Evolutionary conservation across 1,140 invertebrate genomes (phyloP), one percentile per base, ranked within the genome.

Genomic region (Drosophila sucinea): DNA sequence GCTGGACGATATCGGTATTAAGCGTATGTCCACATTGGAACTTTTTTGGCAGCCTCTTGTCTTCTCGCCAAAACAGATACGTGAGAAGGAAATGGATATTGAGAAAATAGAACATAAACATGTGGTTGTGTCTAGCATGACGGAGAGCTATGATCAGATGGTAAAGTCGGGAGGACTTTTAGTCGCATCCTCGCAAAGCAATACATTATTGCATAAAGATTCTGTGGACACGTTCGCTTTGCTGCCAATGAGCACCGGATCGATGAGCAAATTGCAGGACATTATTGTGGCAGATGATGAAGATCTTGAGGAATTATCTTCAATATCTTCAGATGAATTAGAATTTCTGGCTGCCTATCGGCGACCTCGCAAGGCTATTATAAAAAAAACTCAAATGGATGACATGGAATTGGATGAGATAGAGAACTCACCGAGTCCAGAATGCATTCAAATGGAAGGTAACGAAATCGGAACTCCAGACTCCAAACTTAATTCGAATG

Each of bases 11-110:
- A 35, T 77, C 33, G 84, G 83, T 1, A 44, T 80, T 4, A 77
- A 72, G 54, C 77, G 65, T 5, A 61, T 87, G 83, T 80, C 83
- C n/a, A 89, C 77, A 6, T 29, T 87, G 57, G 80, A 89, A 23
- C 54, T 87, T 3, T 67, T 33, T 8, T 87, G 84, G 84, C 65
- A 89, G 54, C 83, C 83, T 1, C 17, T 89, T n/a, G 84, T 87
- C 27, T 56, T 80, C 0, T 74, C 84, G 11, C 60, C 80, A 25
- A 77, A 70, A 23, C 69, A 80, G 51, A 41, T 77, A 10, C 69
- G 72, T 29, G 84, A 87, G 2, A 81, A 71, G 40, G 84, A 89
- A 44, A 17, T 63, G 25, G 82, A 86, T 4, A 11, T 77, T 32
- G 79, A 81, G 23, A 79, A 73, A n/a, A 41, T 71, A 8, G 82